Evolutionary conservation across 2,797 vertebrate species (phyloP).

Genomic region (Chaetodon trifasciatus): DNA sequence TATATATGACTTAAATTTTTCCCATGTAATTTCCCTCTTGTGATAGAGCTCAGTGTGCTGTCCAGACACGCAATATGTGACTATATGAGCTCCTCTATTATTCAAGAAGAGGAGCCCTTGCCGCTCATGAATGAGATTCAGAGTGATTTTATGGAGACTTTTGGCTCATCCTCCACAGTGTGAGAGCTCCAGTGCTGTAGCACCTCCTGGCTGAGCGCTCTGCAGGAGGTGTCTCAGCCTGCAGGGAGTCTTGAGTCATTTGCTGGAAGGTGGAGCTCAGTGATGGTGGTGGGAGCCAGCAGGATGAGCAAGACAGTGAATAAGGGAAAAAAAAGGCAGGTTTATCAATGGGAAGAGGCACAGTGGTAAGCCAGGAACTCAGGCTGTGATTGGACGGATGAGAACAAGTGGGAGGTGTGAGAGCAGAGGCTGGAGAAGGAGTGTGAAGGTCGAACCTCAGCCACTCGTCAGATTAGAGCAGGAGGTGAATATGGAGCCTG

Average conservation of each 20-base stretch:
- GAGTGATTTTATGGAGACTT: not conserved
- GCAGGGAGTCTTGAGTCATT: constrained; percentile 37
- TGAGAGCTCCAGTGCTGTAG: not conserved
- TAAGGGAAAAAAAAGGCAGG: not conserved
- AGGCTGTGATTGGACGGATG: constrained; percentile 17
- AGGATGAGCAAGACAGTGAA: constrained; percentile 27
- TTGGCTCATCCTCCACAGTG: not conserved
- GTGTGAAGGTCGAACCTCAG: not conserved
- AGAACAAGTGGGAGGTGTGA: not conserved
- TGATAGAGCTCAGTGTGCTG: not conserved
- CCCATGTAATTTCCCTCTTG: not conserved
- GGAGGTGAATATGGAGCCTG: not conserved
- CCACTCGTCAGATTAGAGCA: not conserved
- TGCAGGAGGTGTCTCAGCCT: constrained; percentile 34
- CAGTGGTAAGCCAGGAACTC: not conserved
- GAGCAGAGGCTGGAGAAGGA: not conserved
- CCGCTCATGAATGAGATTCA: not conserved
- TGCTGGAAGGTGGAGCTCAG: constrained; percentile 30
- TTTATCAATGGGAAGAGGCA: constrained; percentile 43
- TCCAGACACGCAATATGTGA: not conserved
- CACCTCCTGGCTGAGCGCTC: constrained; percentile 26
- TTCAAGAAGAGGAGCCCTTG: not conserved
- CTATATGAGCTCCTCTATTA: not conserved
- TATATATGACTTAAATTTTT: not conserved
- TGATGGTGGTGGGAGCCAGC: constrained; percentile 5